Evolutionary conservation across 2,888 invertebrate genomes (phyloP).

Genomic region (Cetonia aurata): DNA sequence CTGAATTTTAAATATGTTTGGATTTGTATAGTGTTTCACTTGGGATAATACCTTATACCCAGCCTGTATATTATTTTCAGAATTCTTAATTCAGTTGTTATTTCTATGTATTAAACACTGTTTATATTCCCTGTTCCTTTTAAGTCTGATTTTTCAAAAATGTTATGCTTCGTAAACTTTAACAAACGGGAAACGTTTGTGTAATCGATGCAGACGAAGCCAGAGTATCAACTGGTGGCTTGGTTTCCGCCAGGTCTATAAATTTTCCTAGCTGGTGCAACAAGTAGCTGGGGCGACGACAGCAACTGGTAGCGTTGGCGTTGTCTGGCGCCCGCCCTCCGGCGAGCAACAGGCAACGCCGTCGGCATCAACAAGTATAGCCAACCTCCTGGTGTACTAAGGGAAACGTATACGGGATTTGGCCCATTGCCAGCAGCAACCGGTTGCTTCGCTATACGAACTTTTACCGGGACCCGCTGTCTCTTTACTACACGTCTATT

Average conservation of each 20-base stretch:
- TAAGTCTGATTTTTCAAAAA: not conserved
- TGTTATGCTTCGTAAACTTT: not conserved
- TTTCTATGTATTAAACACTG: too few relatives aligned
- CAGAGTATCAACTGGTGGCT: conserved; percentile 41
- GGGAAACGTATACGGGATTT: conserved; percentile 36
- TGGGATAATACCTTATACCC: too few relatives aligned
- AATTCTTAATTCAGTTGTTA: too few relatives aligned
- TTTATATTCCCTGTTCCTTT: too few relatives aligned
- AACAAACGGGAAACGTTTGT: too few relatives aligned
- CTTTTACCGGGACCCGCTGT: conserved; percentile 24
- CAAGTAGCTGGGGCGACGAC: conserved; percentile 52
- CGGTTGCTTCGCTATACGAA: conserved; percentile 51
- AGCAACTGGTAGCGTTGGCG: conserved; percentile 51
- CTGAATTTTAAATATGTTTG: too few relatives aligned
- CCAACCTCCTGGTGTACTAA: conserved; percentile 47
- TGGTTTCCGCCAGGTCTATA: conserved; percentile 39
- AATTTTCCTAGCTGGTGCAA: conserved; percentile 51
- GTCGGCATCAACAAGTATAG: conserved; percentile 57
- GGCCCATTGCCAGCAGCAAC: conserved; percentile 53
- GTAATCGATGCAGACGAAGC: not conserved
- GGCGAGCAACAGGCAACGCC: conserved; percentile 55
- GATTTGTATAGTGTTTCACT: too few relatives aligned
- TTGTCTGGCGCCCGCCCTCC: conserved; percentile 31
- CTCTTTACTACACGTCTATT: conserved; percentile 38
- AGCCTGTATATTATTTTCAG: too few relatives aligned